Conservation (phyloP, 2,888 invertebrate genomes). For the Dryobota labecula region DNA sequence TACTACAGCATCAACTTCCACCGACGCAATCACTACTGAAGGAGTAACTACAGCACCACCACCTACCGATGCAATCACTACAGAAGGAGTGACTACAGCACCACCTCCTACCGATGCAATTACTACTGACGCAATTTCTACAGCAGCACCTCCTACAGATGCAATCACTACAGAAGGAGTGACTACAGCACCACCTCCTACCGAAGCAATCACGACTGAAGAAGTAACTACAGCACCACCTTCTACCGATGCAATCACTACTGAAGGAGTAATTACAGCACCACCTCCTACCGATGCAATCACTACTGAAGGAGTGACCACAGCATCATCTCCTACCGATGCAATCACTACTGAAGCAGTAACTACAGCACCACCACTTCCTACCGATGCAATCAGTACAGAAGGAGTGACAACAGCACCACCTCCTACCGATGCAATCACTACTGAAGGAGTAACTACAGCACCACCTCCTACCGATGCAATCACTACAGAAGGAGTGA, state of each 20-base stretch:
- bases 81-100: background rate
- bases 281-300: background rate
- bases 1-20: background rate
- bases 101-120: background rate
- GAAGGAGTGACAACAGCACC: background rate
- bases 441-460: background rate
- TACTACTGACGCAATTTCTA: background rate
- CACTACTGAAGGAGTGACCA: background rate
- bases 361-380: background rate
- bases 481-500: background rate
- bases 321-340: background rate
- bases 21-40: background rate
- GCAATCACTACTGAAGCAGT: background rate
- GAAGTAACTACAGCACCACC: background rate
- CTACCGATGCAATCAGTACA: background rate
- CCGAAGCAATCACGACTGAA: background rate
- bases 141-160: background rate
- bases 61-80: background rate
- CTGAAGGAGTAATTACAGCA: background rate
- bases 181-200: background rate
- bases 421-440: background rate
- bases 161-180: background rate
- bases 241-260: fast-evolving
- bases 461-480: background rate
- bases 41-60: background rate